These are phyloP conservation scores for Crocallis elinguaria DNA, from an alignment of 2,888 invertebrate genomes.

Conservation along the genomic window DNA sequence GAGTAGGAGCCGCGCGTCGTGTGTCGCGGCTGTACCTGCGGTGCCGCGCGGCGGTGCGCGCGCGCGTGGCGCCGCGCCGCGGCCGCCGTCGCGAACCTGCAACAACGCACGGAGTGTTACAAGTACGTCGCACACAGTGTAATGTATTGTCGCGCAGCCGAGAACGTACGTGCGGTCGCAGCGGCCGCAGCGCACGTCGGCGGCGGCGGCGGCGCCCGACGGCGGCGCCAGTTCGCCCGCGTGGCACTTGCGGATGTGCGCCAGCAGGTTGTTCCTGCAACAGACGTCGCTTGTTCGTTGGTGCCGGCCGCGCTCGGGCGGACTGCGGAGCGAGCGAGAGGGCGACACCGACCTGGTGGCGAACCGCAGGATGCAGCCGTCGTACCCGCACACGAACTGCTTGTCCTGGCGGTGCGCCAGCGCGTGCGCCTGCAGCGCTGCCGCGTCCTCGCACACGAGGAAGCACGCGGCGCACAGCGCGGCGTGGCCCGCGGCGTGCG, in stretches of 20 bases:
- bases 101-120: not conserved
- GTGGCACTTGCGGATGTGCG: slow-evolving; percentile 77
- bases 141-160: too few relatives aligned
- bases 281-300: too few relatives aligned
- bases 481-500: slow-evolving; percentile 33
- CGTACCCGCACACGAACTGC: slow-evolving; percentile 75
- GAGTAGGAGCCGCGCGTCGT: not conserved
- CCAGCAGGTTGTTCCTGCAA: slow-evolving; percentile 60
- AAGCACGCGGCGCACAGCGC: slow-evolving; percentile 39
- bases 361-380: slow-evolving; percentile 68
- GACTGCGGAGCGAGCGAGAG: too few relatives aligned
- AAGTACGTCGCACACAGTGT: not conserved
- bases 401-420: slow-evolving; percentile 64
- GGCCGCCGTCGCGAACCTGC: slow-evolving; percentile 68
- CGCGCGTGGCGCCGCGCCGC: slow-evolving; percentile 71
- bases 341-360: not conserved
- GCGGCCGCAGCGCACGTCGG: slow-evolving; percentile 43
- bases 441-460: slow-evolving; percentile 41
- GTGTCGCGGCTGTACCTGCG: not conserved
- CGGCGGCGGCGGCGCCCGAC: slow-evolving; percentile 26
- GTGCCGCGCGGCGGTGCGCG: slow-evolving; percentile 48
- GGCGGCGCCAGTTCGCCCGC: slow-evolving; percentile 33
- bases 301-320: not conserved
- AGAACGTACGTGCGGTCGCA: slow-evolving; percentile 65
- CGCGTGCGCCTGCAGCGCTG: slow-evolving; percentile 49